phyloP scores from a whole-genome alignment of 2,113 vertebrate genomes.

The Taxidea taxus region DNA sequence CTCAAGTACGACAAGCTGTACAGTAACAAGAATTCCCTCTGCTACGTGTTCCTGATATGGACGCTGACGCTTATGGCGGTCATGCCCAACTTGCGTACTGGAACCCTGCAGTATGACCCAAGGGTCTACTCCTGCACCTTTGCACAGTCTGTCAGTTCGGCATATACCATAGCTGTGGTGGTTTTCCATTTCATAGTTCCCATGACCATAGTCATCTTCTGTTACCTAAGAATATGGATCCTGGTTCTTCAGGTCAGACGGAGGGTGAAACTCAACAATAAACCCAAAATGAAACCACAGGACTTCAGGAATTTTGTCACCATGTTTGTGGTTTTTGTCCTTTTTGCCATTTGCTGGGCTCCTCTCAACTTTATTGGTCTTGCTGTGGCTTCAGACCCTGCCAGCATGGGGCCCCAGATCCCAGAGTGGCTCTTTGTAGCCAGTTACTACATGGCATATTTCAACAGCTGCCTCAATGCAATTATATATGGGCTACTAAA shows the following conservation, averaged over 20 bases:
- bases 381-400: slow-evolving; percentile 91
- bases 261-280: slow-evolving; percentile 91
- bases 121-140: slow-evolving; percentile 97
- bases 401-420: slow-evolving; percentile 87
- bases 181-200: slow-evolving; percentile 97
- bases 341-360: slow-evolving; percentile 98
- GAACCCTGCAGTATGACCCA: slow-evolving; percentile 93
- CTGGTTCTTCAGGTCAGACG: slow-evolving; percentile 93
- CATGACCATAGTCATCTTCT: slow-evolving; percentile 94
- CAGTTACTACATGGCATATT: slow-evolving; percentile 98
- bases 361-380: slow-evolving; percentile 96
- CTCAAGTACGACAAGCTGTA: slow-evolving; percentile 94
- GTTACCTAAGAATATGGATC: slow-evolving; percentile 97
- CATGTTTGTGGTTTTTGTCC: slow-evolving; percentile 98
- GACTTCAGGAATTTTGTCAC: slow-evolving; percentile 96
- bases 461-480: slow-evolving; percentile 99
- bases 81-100: slow-evolving; percentile 92
- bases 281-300: slow-evolving; percentile 91
- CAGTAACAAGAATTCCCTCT: slow-evolving; percentile 92
- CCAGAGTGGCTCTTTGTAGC: slow-evolving; percentile 97
- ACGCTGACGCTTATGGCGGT: slow-evolving; percentile 91
- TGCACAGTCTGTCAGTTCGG: slow-evolving; percentile 92
- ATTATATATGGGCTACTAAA: slow-evolving; percentile 97
- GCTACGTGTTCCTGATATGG: slow-evolving; percentile 94
- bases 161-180: slow-evolving; percentile 94